Evolutionary conservation across 2,888 invertebrate genomes (phyloP), one percentile per base, ranked within the genome.

Genomic region (Tryphoninae sp.): DNA sequence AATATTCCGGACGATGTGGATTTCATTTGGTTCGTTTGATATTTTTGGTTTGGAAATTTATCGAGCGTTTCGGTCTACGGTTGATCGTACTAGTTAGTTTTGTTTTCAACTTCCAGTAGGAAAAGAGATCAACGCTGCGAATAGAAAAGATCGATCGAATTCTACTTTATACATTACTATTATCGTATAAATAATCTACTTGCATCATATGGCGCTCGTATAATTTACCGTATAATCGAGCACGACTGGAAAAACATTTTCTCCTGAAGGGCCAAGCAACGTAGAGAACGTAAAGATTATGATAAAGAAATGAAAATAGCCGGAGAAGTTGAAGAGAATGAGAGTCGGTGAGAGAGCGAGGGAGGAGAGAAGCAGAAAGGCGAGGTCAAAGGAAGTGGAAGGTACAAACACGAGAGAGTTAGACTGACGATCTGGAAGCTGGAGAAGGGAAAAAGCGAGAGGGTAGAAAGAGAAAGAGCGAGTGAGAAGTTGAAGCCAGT

Each of bases 401-500:
- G 53, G 33, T 65, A 55, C 59, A 74, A 68, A 53, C 22, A 53
- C 49, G 33, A 42, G 65, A 51, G 53, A 58, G 71, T 55, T 45
- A 61, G 71, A 55, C 64, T 16, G 73, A 62, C 42, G 78, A 71
- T 45, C 59, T 62, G 65, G 55, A 58, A 51, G 55, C 33, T 40
- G 23, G 65, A 40, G 65, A 76, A 33, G 64, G 22, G 45, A 71
- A 69, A 69, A 80, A 76, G 71, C 69, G 82, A 77, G 67, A 55
- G 72, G 65, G 69, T 9, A 73, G 69, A 78, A 62, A 84, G 68
- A 80, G 22, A 40, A 16, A 9, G n/a, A 67, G 83, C 80, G 76
- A 78, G 84, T 82, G 84, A 86, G 84, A 64, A 78, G 78, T 78
- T 81, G 72, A 81, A 62, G 72, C 53, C 64, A 42, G 51, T 51